phyloP scores from a whole-genome alignment of 2,888 invertebrate species.

The Acleris laterana region DNA sequence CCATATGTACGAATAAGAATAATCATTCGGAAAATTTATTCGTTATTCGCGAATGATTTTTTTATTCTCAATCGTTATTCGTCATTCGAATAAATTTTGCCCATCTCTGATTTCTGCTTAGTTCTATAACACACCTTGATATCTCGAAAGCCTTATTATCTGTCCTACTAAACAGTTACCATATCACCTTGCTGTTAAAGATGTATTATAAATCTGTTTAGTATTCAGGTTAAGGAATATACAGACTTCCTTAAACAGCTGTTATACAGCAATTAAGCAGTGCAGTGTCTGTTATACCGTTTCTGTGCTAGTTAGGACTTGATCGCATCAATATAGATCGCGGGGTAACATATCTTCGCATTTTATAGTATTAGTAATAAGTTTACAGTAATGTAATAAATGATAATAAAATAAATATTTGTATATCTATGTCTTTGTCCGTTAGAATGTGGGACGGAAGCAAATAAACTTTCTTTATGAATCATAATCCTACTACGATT shows the following conservation, averaged over 20 bases:
- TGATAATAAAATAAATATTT: neutral
- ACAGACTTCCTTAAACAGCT: neutral
- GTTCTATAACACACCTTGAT: neutral
- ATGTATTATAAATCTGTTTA: neutral
- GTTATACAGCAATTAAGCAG: constrained; percentile 2
- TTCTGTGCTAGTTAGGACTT: no score
- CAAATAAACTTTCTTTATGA: constrained; percentile 3
- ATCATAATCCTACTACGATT: constrained; percentile 6
- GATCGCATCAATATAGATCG: no score
- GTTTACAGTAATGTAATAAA: neutral
- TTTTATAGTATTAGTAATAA: neutral
- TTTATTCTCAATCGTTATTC: no score
- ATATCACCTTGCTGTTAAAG: neutral
- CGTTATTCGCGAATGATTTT: no score
- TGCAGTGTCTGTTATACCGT: neutral
- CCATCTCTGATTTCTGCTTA: no score
- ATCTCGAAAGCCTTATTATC: neutral
- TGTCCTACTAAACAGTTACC: no score
- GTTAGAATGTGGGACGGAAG: neutral
- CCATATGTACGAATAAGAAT: no score
- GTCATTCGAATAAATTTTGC: no score
- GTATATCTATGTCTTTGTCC: neutral
- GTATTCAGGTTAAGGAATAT: neutral
- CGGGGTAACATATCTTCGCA: no score
- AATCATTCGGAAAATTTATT: no score